Evolutionary conservation across 2,113 vertebrate genomes (phyloP), one percentile per base, ranked within the genome.

Genomic region (Dolichotis patagonum): DNA sequence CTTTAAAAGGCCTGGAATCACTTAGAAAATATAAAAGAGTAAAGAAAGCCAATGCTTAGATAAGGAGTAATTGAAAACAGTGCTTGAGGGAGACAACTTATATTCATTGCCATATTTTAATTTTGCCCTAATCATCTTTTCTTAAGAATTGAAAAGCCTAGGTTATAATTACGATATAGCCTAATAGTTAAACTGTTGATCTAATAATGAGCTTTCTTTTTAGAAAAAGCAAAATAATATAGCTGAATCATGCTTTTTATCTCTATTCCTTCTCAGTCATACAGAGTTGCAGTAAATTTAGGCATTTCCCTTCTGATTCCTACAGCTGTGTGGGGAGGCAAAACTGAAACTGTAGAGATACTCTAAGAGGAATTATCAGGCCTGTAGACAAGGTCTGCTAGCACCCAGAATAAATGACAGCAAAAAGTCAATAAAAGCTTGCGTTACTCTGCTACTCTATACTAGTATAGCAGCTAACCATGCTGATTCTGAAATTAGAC

Each of bases 161-260:
- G 71, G 63, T 93, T 95, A 85, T 96, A 98, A 98, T 98, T 98
- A 98, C 95, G 93, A 54, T 85, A 85, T 69, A 95, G 85, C 78
- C 93, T 91, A 94, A 96, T 96, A 97, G 93, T 97, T 97, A 97
- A 90, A 97, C 71, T 96, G 95, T 97, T 98, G 94, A 96, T 94
- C 96, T 97, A 95, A 97, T 97, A 95, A 93, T 65, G 71, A 90
- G 94, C 75, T 96, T 91, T 90, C 86, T 91, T 90, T 82, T 65
- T 56, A 94, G 82, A 56, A 95, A 97, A 95, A 95, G 82, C 71
- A 96, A 96, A 95, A 96, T 91, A 96, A 88, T 96, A 92, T 63
- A 85, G 85, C 85, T 96, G 71, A 97, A 94, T 94, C 88, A 92
- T 14, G 22, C 9, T 85, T 16, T 77, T 88, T 56, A 43, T 92